Evolutionary conservation across 2,113 vertebrate genomes (phyloP).

Genomic region (Pleuronectes platessa): DNA sequence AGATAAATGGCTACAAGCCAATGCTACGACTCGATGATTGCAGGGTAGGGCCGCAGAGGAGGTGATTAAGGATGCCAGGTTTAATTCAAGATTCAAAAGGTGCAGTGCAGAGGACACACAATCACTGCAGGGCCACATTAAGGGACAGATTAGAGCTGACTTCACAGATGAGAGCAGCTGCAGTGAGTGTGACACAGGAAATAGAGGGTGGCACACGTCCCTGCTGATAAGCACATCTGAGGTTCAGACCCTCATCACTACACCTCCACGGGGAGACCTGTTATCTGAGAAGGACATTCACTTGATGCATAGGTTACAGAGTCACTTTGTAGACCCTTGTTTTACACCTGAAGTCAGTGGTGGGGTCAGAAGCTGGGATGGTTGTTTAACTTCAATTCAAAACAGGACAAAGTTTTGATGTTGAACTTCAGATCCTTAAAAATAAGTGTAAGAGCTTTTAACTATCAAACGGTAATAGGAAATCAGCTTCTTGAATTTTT

Average conservation of each 20-base stretch:
- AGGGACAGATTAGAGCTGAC: not conserved
- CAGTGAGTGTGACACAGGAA: not conserved
- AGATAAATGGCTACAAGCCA: constrained; percentile 7
- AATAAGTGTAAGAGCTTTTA: not conserved
- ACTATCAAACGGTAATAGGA: not conserved
- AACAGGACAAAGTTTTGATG: not conserved
- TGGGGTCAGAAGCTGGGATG: too few species aligned
- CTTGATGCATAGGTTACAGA: not conserved
- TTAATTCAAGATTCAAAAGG: constrained; percentile 33
- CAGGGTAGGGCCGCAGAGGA: constrained; percentile 14
- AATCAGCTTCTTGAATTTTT: not conserved
- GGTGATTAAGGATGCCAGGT: constrained; percentile 17
- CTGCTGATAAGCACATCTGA: too few species aligned
- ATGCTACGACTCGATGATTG: constrained; percentile 27
- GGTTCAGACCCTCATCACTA: not conserved
- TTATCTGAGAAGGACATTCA: not conserved
- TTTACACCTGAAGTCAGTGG: not conserved
- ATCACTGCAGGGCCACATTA: not conserved
- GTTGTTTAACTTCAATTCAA: not conserved
- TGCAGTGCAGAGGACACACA: constrained; percentile 2
- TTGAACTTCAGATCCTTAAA: not conserved
- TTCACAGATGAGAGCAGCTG: constrained; percentile 35
- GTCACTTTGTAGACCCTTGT: not conserved
- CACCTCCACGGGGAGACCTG: too few species aligned
- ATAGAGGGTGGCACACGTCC: too few species aligned